phyloP scores from a whole-genome alignment of 2,888 invertebrate genomes.

The Gortyna flavago region DNA sequence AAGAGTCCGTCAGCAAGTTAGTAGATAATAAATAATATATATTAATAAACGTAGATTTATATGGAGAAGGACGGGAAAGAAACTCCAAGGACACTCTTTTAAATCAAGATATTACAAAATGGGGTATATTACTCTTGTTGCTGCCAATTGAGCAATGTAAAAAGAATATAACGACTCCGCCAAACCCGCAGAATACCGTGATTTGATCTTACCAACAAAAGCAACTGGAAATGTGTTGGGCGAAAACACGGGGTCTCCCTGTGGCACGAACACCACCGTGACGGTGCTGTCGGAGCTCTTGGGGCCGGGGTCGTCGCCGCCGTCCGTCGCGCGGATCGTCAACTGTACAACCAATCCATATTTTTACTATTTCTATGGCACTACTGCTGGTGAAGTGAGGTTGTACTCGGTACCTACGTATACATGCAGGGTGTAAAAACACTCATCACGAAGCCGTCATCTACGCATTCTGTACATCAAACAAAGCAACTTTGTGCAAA shows the following conservation, averaged over 20 bases:
- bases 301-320: slow-evolving; percentile 81
- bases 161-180: no score
- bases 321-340: slow-evolving; percentile 86
- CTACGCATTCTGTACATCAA: no score
- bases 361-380: no score
- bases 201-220: slow-evolving; percentile 78
- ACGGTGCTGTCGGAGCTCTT: slow-evolving; percentile 73
- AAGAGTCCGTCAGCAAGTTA: no score
- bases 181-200: no score
- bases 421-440: background rate
- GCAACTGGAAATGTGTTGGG: slow-evolving; percentile 69
- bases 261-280: slow-evolving; percentile 84
- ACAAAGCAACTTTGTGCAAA: background rate
- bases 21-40: no score
- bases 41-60: no score
- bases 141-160: background rate
- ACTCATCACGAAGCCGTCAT: background rate
- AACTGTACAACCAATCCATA: slow-evolving; percentile 74
- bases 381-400: background rate
- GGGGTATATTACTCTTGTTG: no score
- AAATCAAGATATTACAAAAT: no score
- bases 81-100: no score
- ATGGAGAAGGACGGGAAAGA: no score
- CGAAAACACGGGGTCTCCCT: slow-evolving; percentile 84
- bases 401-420: background rate